Base-by-base conservation (phyloP, 2,113 vertebrate genomes). In the Sphaerodactylus townsendi region DNA sequence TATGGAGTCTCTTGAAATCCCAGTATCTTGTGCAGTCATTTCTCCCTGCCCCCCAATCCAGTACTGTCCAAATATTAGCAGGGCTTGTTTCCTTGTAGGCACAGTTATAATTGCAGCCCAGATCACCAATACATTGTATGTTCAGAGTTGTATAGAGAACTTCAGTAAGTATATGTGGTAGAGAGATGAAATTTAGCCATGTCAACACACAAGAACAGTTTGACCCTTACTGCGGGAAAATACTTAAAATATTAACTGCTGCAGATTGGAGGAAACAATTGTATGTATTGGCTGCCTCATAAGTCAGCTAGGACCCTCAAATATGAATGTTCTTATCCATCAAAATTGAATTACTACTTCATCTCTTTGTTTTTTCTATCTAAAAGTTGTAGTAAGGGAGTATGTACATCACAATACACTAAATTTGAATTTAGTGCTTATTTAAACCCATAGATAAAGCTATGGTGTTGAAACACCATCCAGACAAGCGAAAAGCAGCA, bases 391-490 rank as follows among this genome's bases (percentile, higher is more conserved):
- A 13, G 13, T 33, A 6, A 33, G 35, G 28, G 11, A 41, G 15
- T 65, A 33, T 25, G 13, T 44, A 17, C 28, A 50, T 50, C 5
- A 59, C 9, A 4, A 65, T 46, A 33, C 19, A 44, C 23, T 4
- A 2, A 3, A 5, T 64, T 35, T 79, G 30, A 48, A 44, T 13
- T 48, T 64, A 44, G 10, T 14, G 8, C 48, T 72, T 28, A 46
- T 64, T 30, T 11, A 21, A 77, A 62, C 15, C 39, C 23, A 30
- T 95, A 99, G 99, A 99, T 94, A 99, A 99, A 96, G 95, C 96
- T 6, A 99, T 99, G 94, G 99, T 99, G 92, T 94, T 99, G 95
- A 99, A 98, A 93, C 99, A 99, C 93, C 99, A 99, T 70, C 99
- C 99, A 2, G 99, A 99, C 94, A 99, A 99, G 92, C 95, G 99